Percentiles rank a stretch among this genome's conserved stretches.
These are phyloP conservation scores for Siphonodentalium dalli DNA, from an alignment of 2,888 invertebrate species.

Conservation along the genomic window DNA sequence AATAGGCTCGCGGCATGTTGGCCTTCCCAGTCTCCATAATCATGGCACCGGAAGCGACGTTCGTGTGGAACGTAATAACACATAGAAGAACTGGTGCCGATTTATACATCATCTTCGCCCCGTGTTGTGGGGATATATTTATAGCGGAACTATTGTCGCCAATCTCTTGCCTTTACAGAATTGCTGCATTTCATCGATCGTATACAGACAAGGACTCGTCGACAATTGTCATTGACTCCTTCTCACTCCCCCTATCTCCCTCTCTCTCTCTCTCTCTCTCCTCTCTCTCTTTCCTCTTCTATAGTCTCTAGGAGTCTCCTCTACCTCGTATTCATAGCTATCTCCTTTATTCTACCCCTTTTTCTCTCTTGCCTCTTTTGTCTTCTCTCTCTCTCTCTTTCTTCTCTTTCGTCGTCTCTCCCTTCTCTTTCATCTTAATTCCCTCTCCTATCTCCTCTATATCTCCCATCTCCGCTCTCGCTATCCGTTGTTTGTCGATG, in stretches of 20 bases:
- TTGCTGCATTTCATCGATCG: no score
- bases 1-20: no score
- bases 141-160: no score
- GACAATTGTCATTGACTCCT: neutral
- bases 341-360: neutral
- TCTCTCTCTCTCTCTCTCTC: neutral
- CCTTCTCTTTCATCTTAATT: neutral
- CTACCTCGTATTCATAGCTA: neutral
- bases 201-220: no score
- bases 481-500: neutral
- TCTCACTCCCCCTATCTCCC: neutral
- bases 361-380: neutral
- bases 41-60: no score
- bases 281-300: neutral
- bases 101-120: no score
- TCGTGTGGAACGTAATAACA: no score
- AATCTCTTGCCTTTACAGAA: no score
- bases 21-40: no score
- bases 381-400: conserved; percentile 1
- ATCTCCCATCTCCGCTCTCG: neutral
- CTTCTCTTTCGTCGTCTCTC: neutral
- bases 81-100: no score
- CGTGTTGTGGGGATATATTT: no score
- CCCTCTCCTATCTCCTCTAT: neutral
- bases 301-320: neutral